Evolutionary conservation across 92 coral and sea anemone species (phyloP).

Genomic region (Plumapathes pennacea): DNA sequence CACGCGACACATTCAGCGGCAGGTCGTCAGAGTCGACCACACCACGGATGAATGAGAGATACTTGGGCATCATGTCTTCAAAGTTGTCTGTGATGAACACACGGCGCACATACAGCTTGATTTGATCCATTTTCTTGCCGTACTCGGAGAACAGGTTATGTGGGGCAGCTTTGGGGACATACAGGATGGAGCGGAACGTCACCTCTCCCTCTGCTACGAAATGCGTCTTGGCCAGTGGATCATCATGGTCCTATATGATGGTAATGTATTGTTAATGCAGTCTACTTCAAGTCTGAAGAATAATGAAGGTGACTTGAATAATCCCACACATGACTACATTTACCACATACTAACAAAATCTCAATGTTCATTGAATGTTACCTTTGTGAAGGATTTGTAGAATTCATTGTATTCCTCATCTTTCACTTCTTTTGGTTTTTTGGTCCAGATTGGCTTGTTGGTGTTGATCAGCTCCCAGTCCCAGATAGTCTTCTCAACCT

Average conservation of each 20-base stretch:
- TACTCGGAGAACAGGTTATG: constrained; percentile 86
- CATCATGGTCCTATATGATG: constrained; percentile 86
- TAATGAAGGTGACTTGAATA: not conserved
- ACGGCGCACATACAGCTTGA: constrained; percentile 95
- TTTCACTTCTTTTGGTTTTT: constrained; percentile 93
- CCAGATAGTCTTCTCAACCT: constrained; percentile 99
- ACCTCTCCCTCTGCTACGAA: constrained; percentile 99
- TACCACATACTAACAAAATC: not conserved
- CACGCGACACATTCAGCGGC: constrained; percentile 97
- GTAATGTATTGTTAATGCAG: not conserved
- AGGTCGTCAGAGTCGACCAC: constrained; percentile 98
- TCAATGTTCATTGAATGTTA: constrained; percentile 15
- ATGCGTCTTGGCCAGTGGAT: constrained; percentile 91
- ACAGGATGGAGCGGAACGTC: constrained; percentile 96
- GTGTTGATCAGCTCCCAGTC: constrained; percentile 99
- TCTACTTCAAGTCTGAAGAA: not conserved
- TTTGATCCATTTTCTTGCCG: constrained; percentile 96
- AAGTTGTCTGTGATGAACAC: constrained; percentile 99
- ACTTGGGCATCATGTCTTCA: constrained; percentile 99
- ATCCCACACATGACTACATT: not conserved
- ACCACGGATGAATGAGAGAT: constrained; percentile 85
- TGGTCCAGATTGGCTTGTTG: constrained; percentile 96
- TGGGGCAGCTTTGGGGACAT: constrained; percentile 85
- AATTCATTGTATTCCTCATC: constrained; percentile 95
- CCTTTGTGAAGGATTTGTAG: constrained; percentile 98